Evolutionary conservation across 2,797 vertebrate genomes (phyloP), one percentile per base, ranked within the genome.

Genomic region (Pangasius mekongensis): DNA sequence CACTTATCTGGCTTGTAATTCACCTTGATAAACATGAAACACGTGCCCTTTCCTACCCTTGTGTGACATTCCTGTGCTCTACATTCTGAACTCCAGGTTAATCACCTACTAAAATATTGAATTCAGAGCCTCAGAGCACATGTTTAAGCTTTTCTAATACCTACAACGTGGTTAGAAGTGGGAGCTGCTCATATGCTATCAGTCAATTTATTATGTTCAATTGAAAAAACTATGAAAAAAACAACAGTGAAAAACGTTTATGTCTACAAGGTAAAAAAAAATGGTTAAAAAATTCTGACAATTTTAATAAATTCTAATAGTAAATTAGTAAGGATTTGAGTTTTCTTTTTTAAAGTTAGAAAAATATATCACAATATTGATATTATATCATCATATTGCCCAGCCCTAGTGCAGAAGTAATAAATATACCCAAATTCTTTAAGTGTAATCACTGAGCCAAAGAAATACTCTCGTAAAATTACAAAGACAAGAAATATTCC

Each of bases 11-110:
- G 18, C 52, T 58, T 56, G 52, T 36, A 36, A 58, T 58, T 58
- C 52, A 80, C n/a, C 9, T 30, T 7, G 1, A 89, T 86, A 87
- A 90, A 87, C 88, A 90, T 83, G 54, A 91, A 90, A 84, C 86
- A 87, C 60, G 74, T 69, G 83, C 84, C 88, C 85, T 89, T 89
- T 87, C 49, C 76, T 87, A 77, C 47, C 49, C 82, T 83, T 5
- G 16, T 58, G 54, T 88, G 87, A 64, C 87, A 85, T 88, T 89
- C 82, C 87, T 84, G 49, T 84, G 88, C 33, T 67, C 10, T 60
- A 73, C 22, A 36, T 52, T 36, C 24, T 80, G 83, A 86, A 66
- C 60, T 84, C 71, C 62, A 66, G 9, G 73, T 71, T 86, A 87
- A 78, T 78, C 86, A 73, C 60, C 30, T 39, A 76, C 20, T 10